Evolutionary conservation across 2,113 vertebrate species (phyloP).

Genomic region (Ictalurus punctatus): DNA sequence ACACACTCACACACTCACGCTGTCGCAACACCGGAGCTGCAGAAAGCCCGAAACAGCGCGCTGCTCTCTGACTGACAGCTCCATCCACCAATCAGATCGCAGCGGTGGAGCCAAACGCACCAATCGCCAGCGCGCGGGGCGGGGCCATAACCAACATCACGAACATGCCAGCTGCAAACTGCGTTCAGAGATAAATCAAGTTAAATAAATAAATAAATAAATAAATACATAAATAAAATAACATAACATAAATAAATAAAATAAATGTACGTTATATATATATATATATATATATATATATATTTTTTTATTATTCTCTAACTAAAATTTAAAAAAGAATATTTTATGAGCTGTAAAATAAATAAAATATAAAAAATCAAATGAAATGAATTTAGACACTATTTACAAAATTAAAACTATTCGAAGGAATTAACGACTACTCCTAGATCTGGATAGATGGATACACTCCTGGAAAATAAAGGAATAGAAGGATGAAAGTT

Average conservation of each 20-base stretch:
- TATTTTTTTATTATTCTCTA: background rate
- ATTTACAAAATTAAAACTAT: background rate
- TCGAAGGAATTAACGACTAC: background rate
- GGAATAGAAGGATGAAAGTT: background rate
- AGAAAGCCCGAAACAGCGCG: constrained; percentile 60
- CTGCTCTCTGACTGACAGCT: constrained; percentile 62
- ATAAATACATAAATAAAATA: too few relatives aligned
- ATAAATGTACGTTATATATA: too few relatives aligned
- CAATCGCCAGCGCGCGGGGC: background rate
- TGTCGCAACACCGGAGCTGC: constrained; percentile 61
- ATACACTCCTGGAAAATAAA: background rate
- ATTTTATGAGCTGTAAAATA: background rate
- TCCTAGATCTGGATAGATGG: background rate
- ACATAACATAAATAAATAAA: too few relatives aligned
- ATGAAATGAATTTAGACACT: background rate
- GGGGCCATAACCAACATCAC: background rate
- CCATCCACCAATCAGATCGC: constrained; percentile 49
- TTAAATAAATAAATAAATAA: too few relatives aligned
- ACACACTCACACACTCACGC: constrained; percentile 36
- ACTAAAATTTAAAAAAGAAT: background rate
- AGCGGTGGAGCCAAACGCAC: constrained; percentile 30
- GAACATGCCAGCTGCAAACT: background rate
- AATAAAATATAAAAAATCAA: background rate
- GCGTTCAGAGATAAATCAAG: background rate
- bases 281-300: background rate